These are phyloP conservation scores for Rhodinocichla rosea DNA, from an alignment of 2,113 vertebrate species.

Conservation along the genomic window DNA sequence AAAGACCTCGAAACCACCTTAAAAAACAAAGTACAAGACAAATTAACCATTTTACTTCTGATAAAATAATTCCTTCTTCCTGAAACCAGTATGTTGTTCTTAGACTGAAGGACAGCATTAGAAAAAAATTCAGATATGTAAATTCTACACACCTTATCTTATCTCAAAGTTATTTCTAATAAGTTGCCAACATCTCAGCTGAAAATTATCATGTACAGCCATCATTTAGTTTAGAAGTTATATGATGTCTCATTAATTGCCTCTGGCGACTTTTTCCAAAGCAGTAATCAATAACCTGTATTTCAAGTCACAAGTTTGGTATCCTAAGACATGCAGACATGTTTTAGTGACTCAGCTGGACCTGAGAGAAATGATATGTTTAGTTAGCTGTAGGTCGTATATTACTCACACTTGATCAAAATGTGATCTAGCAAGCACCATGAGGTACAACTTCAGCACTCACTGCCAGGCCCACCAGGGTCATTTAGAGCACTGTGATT, in stretches of 20 bases:
- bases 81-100: not conserved
- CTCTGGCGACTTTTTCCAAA: not conserved
- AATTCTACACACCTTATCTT: not conserved
- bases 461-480: not conserved
- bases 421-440: not conserved
- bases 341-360: not conserved
- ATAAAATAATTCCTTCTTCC: not conserved
- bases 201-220: slow-evolving; percentile 26
- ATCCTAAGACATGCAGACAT: not conserved
- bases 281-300: slow-evolving; percentile 10
- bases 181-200: not conserved
- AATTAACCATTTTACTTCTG: not conserved
- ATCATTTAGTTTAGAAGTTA: slow-evolving; percentile 23
- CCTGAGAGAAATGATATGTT: not conserved
- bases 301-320: not conserved
- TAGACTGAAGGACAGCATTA: not conserved
- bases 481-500: not conserved
- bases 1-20: not conserved
- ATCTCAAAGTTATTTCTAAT: not conserved
- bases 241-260: slow-evolving; percentile 31
- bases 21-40: not conserved
- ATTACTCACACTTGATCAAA: slow-evolving; percentile 19
- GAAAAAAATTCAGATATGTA: not conserved
- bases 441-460: not conserved
- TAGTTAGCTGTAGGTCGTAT: not conserved